phyloP scores from a whole-genome alignment of 2,797 vertebrate species.

The Myripristis jacobus region DNA sequence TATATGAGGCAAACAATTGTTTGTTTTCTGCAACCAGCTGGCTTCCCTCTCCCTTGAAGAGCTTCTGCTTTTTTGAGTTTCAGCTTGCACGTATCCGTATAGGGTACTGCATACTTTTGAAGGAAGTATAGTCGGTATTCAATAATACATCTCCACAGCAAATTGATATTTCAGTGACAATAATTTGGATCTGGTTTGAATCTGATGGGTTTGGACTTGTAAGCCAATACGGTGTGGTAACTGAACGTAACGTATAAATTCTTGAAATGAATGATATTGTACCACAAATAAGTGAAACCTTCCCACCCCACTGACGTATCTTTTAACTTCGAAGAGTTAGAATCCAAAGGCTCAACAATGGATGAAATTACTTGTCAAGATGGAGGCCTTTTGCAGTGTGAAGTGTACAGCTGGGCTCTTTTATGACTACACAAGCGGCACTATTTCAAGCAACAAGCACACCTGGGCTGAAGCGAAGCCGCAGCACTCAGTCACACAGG shows the following conservation, averaged over 20 bases:
- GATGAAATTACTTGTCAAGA: constrained; percentile 2
- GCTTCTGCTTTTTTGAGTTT: background rate
- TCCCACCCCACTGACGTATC: background rate
- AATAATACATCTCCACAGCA: too few species aligned
- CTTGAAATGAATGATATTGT: too few species aligned
- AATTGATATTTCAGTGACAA: too few species aligned
- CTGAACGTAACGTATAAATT: too few species aligned
- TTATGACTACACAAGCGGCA: background rate
- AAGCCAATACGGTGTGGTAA: too few species aligned
- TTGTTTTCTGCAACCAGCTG: background rate
- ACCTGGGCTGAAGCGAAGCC: constrained; percentile 64
- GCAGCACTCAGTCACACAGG: constrained; percentile 62
- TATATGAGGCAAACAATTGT: background rate
- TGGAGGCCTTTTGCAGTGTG: background rate
- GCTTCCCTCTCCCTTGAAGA: background rate
- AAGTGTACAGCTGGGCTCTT: constrained; percentile 15
- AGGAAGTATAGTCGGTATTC: background rate
- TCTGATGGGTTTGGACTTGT: too few species aligned
- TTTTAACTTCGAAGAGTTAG: background rate
- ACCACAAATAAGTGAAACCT: background rate
- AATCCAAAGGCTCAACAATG: fast-evolving
- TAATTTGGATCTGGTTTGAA: too few species aligned
- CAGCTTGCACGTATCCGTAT: background rate
- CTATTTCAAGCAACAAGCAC: constrained; percentile 40
- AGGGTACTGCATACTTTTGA: background rate